Base-by-base conservation (phyloP, 1,140 invertebrate genomes). In the Prorops nasuta region DNA sequence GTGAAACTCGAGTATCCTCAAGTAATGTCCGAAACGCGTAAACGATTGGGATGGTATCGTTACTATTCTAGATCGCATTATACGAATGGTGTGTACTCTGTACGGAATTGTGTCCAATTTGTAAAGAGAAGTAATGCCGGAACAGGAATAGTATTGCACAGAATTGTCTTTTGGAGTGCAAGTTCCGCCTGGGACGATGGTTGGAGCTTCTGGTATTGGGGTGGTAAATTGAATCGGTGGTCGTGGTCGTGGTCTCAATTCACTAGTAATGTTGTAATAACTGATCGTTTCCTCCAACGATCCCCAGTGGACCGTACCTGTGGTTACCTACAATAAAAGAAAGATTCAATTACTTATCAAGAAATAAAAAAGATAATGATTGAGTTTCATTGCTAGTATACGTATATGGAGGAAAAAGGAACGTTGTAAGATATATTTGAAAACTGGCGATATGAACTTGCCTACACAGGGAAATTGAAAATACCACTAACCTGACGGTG, bases 1-100 rank as follows among this genome's bases (percentile, higher is more conserved):
- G 3, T 44, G 58, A 9, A 70, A 49, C 12, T 69, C 64, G 0
- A 70, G 49, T 16, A 37, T 43, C 8, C 49, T 55, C 8, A 70
- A 14, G 31, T 62, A 61, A n/a, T 56, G 56, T n/a, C 61, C 41
- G 38, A 70, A 70, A 12, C 55, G 39, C 1, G 32, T 16, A 49
- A 70, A 42, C 9, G 36, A 32, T 44, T 34, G 22, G 14, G 24
- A 17, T 1, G 54, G 48, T 8, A 70, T 51, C 0, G 19, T 59
- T 2, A 51, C 38, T 8, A 70, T 49, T 3, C 49, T 42, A 3
- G 66, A 67, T 1, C 50, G 39, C 1, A 47, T 39, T 3, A 67
- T 54, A 19, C 51, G 49, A 15, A 70, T 63, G 0, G 48, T 52
- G 4, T 64, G 57, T 0, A 39, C 28, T 0, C 43, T 50, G 1